Percentiles rank a stretch among this genome's conserved stretches.
Conservation (phyloP, 1,140 invertebrate genomes). For the Zaprionus kolodkinae region DNA sequence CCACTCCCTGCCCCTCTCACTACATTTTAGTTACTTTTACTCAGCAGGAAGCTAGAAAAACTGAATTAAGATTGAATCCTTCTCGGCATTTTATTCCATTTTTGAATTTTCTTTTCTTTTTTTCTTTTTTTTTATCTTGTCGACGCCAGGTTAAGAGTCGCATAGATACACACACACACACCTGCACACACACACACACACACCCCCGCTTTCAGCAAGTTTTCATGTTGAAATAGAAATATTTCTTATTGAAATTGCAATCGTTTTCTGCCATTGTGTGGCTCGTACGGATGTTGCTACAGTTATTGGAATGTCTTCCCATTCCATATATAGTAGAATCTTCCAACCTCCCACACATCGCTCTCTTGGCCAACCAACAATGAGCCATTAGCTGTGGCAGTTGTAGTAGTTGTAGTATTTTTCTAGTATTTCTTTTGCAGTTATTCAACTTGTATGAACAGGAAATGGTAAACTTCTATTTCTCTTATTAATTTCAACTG, state of each 20-base stretch:
- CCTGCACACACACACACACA: slow-evolving; percentile 16
- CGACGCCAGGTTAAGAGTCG: slow-evolving; percentile 69
- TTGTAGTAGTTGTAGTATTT: slow-evolving; percentile 40
- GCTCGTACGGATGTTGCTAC: slow-evolving; percentile 70
- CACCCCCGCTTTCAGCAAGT: slow-evolving; percentile 70
- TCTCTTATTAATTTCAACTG: slow-evolving; percentile 78
- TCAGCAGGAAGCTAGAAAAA: slow-evolving; percentile 6
- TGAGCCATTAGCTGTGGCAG: slow-evolving; percentile 63
- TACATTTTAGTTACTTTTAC: slow-evolving; percentile 42
- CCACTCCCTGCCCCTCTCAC: slow-evolving; percentile 28
- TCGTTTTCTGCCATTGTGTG: slow-evolving; percentile 72
- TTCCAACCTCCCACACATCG: neutral
- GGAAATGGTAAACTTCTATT: slow-evolving; percentile 78
- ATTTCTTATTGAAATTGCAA: slow-evolving; percentile 77
- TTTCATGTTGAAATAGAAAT: slow-evolving; percentile 78
- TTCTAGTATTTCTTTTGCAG: slow-evolving; percentile 51
- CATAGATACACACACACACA: slow-evolving; percentile 59
- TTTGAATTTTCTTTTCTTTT: slow-evolving; percentile 30
- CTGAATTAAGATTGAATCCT: slow-evolving; percentile 79
- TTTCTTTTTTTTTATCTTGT: slow-evolving; percentile 52
- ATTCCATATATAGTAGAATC: neutral
- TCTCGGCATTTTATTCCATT: slow-evolving; percentile 32
- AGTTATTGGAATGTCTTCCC: slow-evolving; percentile 76
- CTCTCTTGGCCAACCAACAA: slow-evolving; percentile 43
- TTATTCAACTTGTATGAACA: slow-evolving; percentile 47